These are phyloP conservation scores for Acridotheres tristis DNA, from an alignment of 2,797 vertebrate genomes.

Conservation along the genomic window DNA sequence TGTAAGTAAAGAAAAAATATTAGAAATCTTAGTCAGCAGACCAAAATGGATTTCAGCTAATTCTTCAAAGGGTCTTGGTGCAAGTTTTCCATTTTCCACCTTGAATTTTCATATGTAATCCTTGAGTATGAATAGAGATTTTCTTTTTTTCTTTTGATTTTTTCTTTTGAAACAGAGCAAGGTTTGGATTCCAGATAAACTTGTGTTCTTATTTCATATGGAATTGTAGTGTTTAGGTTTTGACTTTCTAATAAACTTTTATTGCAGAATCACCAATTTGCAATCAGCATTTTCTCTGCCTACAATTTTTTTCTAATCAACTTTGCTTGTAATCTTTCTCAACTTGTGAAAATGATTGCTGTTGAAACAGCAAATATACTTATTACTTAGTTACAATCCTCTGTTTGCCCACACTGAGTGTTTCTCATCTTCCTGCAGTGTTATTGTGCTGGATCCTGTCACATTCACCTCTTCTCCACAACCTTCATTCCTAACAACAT, in stretches of 20 bases:
- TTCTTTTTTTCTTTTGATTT: neutral
- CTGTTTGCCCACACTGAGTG: neutral
- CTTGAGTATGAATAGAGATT: neutral
- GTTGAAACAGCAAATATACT: neutral
- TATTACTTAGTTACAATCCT: neutral
- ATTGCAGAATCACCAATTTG: neutral
- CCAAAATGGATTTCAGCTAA: neutral
- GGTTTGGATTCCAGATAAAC: neutral
- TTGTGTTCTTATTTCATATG: neutral
- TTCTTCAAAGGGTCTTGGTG: neutral
- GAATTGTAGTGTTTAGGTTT: neutral
- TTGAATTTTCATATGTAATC: neutral
- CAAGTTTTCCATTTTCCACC: neutral
- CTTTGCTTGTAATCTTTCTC: slow-evolving; percentile 8
- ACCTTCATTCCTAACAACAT: neutral
- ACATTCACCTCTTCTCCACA: neutral
- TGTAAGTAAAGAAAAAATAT: neutral
- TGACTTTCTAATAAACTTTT: neutral
- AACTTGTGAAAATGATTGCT: slow-evolving; percentile 8
- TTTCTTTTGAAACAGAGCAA: neutral
- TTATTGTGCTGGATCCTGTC: neutral
- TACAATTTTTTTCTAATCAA: slow-evolving; percentile 12
- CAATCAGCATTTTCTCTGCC: slow-evolving; percentile 4
- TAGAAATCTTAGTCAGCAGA: neutral
- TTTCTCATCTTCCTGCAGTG: neutral